Base-by-base conservation (phyloP, 2,113 vertebrate species). In the Erythrocercus mccallii region DNA sequence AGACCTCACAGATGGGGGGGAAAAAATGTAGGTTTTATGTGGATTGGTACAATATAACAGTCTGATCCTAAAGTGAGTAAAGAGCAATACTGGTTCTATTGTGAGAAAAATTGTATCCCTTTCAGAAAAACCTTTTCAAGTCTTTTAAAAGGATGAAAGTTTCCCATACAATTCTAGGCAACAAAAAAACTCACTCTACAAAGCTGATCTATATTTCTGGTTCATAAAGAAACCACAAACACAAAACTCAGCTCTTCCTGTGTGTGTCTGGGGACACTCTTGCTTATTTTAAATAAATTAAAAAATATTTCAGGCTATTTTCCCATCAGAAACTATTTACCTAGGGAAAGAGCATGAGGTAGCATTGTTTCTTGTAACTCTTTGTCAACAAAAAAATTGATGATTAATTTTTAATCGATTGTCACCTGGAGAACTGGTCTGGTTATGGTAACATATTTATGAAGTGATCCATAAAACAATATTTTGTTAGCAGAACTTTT, bases 21-120 rank as follows among this genome's bases (percentile, higher is more conserved):
- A 7, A 19, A 47, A 18, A 21, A 7, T 5, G 2, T 5, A 15
- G 1, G 1, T 42, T 58, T 84, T 7, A 7, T 38, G 42, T 22
- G 15, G 15, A 24, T 33, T 62, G 19, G 28, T 21, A 25, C 66
- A 66, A 85, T 50, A 10, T 3, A 45, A 17, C 11, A 37, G 38
- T 78, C 21, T 85, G 35, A n/a, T 35, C 13, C 4, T 58, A 51
- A 68, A 61, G 28, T 19, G 15, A 86, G 9, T 81, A 21, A 92
- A 87, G 12, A 61, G 0, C 25, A 61, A 13, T 42, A 60, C 5
- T 62, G 31, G 11, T 81, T 69, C 45, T 82, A 22, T 50, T 3
- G 12, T 58, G 69, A 72, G 61, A 53, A 90, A 81, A 82, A 72
- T 5, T 22, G 9, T 16, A 15, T 23, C 22, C 21, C 56, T 78